Evolutionary conservation across 1,140 invertebrate genomes (phyloP).

Genomic region (Hesperophylax magnus): DNA sequence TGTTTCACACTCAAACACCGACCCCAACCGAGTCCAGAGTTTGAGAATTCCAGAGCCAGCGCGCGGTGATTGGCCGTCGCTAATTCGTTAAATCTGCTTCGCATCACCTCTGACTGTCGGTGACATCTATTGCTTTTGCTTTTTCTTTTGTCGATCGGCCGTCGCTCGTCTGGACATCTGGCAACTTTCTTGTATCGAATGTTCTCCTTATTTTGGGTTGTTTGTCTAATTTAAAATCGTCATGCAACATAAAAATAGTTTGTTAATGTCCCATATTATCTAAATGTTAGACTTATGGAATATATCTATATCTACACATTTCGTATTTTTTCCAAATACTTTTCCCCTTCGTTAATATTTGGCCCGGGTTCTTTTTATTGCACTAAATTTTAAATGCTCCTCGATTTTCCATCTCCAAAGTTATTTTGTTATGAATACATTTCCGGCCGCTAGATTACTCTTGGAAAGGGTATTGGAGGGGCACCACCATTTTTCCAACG

Average conservation of each 20-base stretch:
- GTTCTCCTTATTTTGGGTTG: neutral
- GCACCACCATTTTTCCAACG: too few species aligned
- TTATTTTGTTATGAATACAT: neutral
- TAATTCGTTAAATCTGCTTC: slow-evolving; percentile 14
- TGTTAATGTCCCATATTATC: neutral
- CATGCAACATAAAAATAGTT: neutral
- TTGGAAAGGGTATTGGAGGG: neutral
- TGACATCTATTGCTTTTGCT: slow-evolving; percentile 12
- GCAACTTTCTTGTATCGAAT: slow-evolving; percentile 9
- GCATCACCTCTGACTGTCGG: slow-evolving; percentile 16
- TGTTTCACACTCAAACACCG: slow-evolving; percentile 3
- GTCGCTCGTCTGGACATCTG: slow-evolving; percentile 12
- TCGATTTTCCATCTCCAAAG: too few species aligned
- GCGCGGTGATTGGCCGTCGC: neutral
- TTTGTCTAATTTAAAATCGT: neutral
- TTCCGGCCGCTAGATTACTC: neutral
- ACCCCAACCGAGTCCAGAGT: neutral
- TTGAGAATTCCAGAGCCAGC: neutral
- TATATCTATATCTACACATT: too few species aligned
- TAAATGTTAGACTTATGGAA: too few species aligned
- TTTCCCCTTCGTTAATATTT: too few species aligned
- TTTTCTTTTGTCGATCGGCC: neutral
- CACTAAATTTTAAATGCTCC: too few species aligned
- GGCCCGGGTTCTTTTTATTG: too few species aligned
- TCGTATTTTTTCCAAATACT: too few species aligned